Percentiles rank a stretch among this genome's conserved stretches.
Conservation (phyloP, 2,113 vertebrate genomes). For the Tragelaphus strepsiceros region DNA sequence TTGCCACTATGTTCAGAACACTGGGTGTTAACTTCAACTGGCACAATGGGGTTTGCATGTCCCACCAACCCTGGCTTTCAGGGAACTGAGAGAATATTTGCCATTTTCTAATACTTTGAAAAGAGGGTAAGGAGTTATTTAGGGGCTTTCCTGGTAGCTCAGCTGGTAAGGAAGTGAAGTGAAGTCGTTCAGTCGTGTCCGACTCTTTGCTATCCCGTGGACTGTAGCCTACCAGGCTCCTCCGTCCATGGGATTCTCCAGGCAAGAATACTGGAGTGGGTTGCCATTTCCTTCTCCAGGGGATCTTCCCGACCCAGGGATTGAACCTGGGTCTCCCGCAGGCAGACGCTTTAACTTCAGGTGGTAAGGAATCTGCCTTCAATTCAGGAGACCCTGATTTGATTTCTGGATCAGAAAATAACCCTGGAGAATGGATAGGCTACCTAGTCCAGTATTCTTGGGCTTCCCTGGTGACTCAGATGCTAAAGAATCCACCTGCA, state of each 20-base stretch:
- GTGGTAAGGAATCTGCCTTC: background rate
- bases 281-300: no score
- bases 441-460: background rate
- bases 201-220: no score
- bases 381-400: background rate
- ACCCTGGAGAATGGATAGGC: fast-evolving
- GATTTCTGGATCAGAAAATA: background rate
- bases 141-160: background rate
- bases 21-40: background rate
- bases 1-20: background rate
- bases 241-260: no score
- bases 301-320: no score
- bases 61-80: background rate
- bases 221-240: no score
- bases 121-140: background rate
- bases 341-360: background rate
- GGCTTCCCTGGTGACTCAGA: background rate
- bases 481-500: background rate
- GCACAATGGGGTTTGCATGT: background rate
- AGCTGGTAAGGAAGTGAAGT: background rate
- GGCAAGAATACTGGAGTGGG: no score
- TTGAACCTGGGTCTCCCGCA: no score
- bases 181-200: no score
- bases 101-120: background rate
- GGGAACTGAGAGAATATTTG: background rate